A percentile compares a stretch with the other conserved stretches of the same genome.
phyloP scores from a whole-genome alignment of 2,113 vertebrate species.

The Phrynocephalus versicolor region DNA sequence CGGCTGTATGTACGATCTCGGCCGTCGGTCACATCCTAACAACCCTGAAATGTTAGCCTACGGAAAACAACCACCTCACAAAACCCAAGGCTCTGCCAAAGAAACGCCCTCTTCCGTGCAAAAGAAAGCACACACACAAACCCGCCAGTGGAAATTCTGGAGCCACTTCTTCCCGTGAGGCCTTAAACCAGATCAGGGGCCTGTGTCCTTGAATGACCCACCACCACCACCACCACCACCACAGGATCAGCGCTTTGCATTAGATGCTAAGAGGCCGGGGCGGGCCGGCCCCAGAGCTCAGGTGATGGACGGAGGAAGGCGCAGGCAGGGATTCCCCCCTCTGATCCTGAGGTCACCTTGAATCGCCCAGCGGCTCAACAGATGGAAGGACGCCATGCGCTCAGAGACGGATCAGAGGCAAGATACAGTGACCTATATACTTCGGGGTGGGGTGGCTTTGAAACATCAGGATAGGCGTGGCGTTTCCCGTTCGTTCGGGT shows the following conservation, averaged over 20 bases:
- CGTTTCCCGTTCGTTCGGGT: background rate
- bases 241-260: background rate
- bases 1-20: too few relatives aligned
- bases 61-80: too few relatives aligned
- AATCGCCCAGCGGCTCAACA: background rate
- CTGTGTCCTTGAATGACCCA: background rate
- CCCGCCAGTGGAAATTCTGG: too few relatives aligned
- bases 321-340: background rate
- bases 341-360: constrained; percentile 16
- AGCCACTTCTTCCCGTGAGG: background rate
- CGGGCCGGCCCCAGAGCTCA: background rate
- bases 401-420: background rate
- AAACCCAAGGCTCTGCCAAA: background rate
- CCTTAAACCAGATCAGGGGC: background rate
- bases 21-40: too few relatives aligned
- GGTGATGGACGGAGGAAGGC: background rate
- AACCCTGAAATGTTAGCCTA: too few relatives aligned
- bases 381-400: background rate
- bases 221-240: background rate
- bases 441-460: too few relatives aligned
- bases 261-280: background rate
- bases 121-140: background rate
- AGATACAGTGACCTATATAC: background rate
- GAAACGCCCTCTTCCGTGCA: too few relatives aligned
- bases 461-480: background rate